Conservation (phyloP, 1,140 invertebrate genomes). For the Gonatopus flavifemur region DNA sequence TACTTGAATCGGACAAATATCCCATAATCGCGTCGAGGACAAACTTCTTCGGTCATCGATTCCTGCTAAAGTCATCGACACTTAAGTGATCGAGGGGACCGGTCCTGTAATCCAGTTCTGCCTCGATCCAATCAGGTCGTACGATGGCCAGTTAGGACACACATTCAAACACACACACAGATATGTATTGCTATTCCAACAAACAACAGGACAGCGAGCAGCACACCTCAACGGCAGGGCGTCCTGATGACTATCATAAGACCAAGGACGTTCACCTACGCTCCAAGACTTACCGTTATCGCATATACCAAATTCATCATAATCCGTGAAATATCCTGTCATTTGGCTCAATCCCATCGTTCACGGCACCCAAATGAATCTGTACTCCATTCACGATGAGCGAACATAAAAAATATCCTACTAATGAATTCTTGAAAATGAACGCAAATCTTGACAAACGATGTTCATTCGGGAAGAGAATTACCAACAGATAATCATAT, state of each 20-base stretch:
- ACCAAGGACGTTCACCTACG: slow-evolving; percentile 31
- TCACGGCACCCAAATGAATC: no score
- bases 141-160: slow-evolving; percentile 3
- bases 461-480: no score
- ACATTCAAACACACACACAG: no score
- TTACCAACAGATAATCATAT: no score
- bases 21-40: slow-evolving; percentile 2
- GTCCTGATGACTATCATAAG: slow-evolving; percentile 24
- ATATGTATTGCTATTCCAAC: no score
- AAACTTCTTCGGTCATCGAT: slow-evolving; percentile 25
- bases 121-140: slow-evolving; percentile 22
- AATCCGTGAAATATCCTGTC: no score
- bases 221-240: slow-evolving; percentile 17
- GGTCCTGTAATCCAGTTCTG: slow-evolving; percentile 31
- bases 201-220: slow-evolving; percentile 5
- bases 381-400: neutral
- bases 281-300: slow-evolving; percentile 20
- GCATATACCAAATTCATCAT: slow-evolving; percentile 24
- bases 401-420: no score
- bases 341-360: no score
- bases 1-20: no score
- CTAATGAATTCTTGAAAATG: no score
- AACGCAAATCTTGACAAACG: no score
- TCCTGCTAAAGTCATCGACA: slow-evolving; percentile 31
- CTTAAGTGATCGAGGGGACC: slow-evolving; percentile 26